Evolutionary conservation across 2,888 invertebrate species (phyloP), one percentile per base, ranked within the genome.

Genomic region (Pristionchus japonicus): DNA sequence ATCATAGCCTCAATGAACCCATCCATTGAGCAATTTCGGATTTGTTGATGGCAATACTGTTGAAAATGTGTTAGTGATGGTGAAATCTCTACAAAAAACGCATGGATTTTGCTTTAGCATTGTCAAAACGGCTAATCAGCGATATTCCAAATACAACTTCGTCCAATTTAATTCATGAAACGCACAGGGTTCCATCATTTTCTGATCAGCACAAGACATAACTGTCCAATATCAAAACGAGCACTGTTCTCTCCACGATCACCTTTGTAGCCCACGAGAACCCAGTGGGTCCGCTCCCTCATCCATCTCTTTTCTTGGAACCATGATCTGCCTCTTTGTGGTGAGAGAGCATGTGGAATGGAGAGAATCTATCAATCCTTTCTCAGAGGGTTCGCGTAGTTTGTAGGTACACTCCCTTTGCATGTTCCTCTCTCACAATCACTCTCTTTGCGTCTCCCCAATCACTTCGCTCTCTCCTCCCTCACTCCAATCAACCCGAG

Each of bases 311-410:
- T 70, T 37, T 47, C 20, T 43, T n/a, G n/a, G n/a, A n/a, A n/a
- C n/a, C n/a, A n/a, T n/a, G n/a, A n/a, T n/a, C n/a, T n/a, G n/a
- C n/a, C n/a, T n/a, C n/a, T n/a, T n/a, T n/a, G n/a, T n/a, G n/a
- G n/a, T n/a, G n/a, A n/a, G n/a, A n/a, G n/a, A n/a, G n/a, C n/a
- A n/a, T n/a, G n/a, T n/a, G n/a, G n/a, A n/a, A n/a, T n/a, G n/a
- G n/a, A n/a, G n/a, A n/a, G n/a, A n/a, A n/a, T n/a, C n/a, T n/a
- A n/a, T n/a, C n/a, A n/a, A n/a, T n/a, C n/a, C n/a, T n/a, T n/a
- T n/a, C n/a, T 20, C 77, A 77, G 43, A 27, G 43, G 43, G 77
- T 40, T 77, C 70, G 40, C 43, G 77, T 77, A 77, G 77, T 77
- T 77, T 77, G 77, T 77, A 43, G 77, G 77, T 47, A 77, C 77